Conservation (phyloP, 1,140 invertebrate species). For the Bombus consobrinus region DNA sequence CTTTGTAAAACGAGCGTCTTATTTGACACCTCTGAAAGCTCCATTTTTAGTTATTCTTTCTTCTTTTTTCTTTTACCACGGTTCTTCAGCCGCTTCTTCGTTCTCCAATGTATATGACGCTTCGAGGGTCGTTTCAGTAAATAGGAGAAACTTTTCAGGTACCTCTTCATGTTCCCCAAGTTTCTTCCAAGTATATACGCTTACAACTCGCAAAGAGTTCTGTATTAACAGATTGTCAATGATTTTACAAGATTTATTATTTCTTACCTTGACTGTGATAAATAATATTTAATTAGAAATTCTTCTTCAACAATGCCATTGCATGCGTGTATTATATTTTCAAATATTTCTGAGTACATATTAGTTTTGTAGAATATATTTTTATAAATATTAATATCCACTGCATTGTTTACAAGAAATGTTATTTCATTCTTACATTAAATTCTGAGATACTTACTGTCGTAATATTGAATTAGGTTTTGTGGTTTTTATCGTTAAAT, state of each 20-base stretch:
- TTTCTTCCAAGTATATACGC: background rate
- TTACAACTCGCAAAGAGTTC: background rate
- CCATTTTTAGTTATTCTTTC: conserved; percentile 15
- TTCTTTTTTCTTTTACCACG: background rate
- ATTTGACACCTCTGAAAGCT: conserved; percentile 18
- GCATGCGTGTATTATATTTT: background rate
- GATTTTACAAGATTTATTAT: background rate
- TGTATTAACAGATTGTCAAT: conserved; percentile 4
- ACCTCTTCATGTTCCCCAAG: conserved; percentile 1
- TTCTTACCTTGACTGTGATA: background rate
- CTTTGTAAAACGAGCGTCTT: background rate
- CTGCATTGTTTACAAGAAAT: background rate
- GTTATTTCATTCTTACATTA: background rate
- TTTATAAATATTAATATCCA: background rate
- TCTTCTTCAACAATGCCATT: background rate
- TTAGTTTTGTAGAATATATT: background rate
- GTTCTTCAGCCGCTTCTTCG: no score
- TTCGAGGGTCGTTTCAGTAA: conserved; percentile 24
- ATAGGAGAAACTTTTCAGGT: conserved; percentile 16
- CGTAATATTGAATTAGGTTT: no score
- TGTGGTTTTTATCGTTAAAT: no score
- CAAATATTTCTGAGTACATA: background rate
- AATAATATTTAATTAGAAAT: background rate
- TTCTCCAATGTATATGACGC: conserved; percentile 26
- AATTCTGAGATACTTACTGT: background rate